Percentiles rank a stretch among this genome's conserved stretches.
These are phyloP conservation scores for Phaedon cochleariae DNA, from an alignment of 2,888 invertebrate species.

Conservation along the genomic window DNA sequence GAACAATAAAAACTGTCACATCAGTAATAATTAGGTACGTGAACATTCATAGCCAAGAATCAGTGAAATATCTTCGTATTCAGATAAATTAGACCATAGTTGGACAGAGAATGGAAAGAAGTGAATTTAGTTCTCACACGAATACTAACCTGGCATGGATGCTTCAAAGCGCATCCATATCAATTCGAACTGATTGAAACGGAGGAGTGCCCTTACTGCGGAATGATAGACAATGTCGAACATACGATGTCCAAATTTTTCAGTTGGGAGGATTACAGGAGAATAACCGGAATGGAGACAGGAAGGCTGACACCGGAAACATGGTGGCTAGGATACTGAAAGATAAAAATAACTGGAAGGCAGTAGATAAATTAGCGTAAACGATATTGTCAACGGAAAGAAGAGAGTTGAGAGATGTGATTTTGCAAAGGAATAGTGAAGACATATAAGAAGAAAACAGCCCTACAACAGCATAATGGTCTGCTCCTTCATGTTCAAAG, in stretches of 20 bases:
- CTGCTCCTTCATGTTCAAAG: not conserved
- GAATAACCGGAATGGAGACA: too few species aligned
- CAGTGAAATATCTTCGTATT: too few species aligned
- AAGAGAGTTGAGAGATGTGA: not conserved
- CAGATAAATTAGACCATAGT: too few species aligned
- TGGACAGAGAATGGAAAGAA: too few species aligned
- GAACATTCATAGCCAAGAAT: too few species aligned
- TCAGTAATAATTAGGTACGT: too few species aligned
- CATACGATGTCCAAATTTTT: not conserved
- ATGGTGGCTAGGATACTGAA: not conserved
- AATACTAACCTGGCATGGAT: too few species aligned
- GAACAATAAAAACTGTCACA: too few species aligned
- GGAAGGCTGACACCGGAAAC: too few species aligned
- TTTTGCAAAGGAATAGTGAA: not conserved
- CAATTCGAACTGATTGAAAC: not conserved
- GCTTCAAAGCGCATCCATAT: not conserved
- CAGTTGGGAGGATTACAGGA: too few species aligned
- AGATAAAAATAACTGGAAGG: not conserved
- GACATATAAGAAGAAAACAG: not conserved
- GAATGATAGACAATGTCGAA: not conserved
- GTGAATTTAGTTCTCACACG: too few species aligned
- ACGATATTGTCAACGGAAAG: not conserved
- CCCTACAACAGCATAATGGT: not conserved
- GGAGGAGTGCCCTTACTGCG: not conserved
- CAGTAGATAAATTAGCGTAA: too few species aligned